Percentiles rank a stretch among this genome's conserved stretches.
These are phyloP conservation scores for Polymixis lichenea DNA, from an alignment of 2,888 invertebrate species.

Conservation along the genomic window DNA sequence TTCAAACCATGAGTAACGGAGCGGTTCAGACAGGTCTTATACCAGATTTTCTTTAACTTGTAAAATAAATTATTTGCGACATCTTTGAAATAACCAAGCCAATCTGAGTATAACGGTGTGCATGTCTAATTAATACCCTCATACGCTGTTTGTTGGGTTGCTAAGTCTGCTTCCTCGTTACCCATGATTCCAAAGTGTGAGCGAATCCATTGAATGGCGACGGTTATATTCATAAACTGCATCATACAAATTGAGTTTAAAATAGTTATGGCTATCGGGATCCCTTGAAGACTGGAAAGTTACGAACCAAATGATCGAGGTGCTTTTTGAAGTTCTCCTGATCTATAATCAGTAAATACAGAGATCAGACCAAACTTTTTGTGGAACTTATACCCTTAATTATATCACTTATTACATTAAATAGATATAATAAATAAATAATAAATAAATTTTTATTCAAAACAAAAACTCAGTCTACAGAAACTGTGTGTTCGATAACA, in stretches of 20 bases:
- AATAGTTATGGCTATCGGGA: slow-evolving; percentile 34
- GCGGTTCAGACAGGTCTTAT: slow-evolving; percentile 20
- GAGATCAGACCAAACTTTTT: too few relatives aligned
- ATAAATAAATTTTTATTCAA: too few relatives aligned
- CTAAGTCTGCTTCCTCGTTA: slow-evolving; percentile 11
- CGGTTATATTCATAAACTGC: slow-evolving; percentile 6
- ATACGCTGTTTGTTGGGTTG: not conserved
- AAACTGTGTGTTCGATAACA: too few relatives aligned
- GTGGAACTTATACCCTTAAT: too few relatives aligned
- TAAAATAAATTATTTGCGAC: too few relatives aligned
- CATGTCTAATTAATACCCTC: too few relatives aligned
- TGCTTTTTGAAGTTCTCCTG: slow-evolving; percentile 28
- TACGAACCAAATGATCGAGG: slow-evolving; percentile 34
- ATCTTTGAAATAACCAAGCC: too few relatives aligned
- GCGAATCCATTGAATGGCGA: slow-evolving; percentile 19
- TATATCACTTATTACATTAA: too few relatives aligned
- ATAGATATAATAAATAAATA: too few relatives aligned
- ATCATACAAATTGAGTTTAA: slow-evolving; percentile 13
- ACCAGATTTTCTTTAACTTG: slow-evolving; percentile 17
- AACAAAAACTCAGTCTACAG: too few relatives aligned
- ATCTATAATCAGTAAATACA: not conserved
- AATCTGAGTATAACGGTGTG: too few relatives aligned
- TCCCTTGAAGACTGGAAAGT: not conserved
- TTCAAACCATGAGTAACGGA: slow-evolving; percentile 28
- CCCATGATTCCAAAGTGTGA: slow-evolving; percentile 11